Percentiles rank a stretch among this genome's conserved stretches.
Conservation (phyloP, 2,797 vertebrate species). For the Pachyuromys duprasi region DNA sequence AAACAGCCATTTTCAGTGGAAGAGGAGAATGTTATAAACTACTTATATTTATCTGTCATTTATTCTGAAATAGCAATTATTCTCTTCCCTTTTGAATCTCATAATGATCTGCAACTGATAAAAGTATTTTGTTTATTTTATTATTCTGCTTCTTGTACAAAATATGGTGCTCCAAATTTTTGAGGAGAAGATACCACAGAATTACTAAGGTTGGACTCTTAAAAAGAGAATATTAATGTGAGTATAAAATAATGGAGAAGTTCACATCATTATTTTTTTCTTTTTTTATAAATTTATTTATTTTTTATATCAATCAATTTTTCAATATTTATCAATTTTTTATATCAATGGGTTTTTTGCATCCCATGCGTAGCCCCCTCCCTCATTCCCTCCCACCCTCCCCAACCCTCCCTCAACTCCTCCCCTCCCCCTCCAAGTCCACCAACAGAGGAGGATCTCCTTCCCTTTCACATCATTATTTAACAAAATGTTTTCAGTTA, state of each 20-base stretch:
- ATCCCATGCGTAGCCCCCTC: too few relatives aligned
- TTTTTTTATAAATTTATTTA: too few relatives aligned
- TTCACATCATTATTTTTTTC: conserved; percentile 62
- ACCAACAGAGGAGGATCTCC: too few relatives aligned
- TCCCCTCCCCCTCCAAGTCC: too few relatives aligned
- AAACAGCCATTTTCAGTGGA: conserved; percentile 42
- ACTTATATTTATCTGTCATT: conserved; percentile 74
- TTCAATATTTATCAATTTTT: too few relatives aligned
- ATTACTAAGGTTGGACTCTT: conserved; percentile 56
- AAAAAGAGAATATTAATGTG: conserved; percentile 36
- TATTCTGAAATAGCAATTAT: conserved; percentile 78
- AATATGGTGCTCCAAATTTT: conserved; percentile 49
- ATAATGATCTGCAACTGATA: conserved; percentile 75
- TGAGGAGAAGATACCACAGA: conserved; percentile 24
- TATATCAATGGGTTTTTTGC: too few relatives aligned
- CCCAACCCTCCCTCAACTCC: too few relatives aligned
- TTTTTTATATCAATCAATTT: too few relatives aligned
- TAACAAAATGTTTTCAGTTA: conserved; percentile 59
- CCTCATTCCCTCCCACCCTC: too few relatives aligned
- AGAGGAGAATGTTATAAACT: conserved; percentile 59
- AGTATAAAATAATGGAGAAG: conserved; percentile 59
- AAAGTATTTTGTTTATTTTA: conserved; percentile 59
- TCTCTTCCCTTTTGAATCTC: conserved; percentile 66
- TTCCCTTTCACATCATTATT: conserved; percentile 63
- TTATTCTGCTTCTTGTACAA: conserved; percentile 69